Evolutionary conservation across 2,113 vertebrate species (phyloP).

Genomic region (Mohoua ochrocephala): DNA sequence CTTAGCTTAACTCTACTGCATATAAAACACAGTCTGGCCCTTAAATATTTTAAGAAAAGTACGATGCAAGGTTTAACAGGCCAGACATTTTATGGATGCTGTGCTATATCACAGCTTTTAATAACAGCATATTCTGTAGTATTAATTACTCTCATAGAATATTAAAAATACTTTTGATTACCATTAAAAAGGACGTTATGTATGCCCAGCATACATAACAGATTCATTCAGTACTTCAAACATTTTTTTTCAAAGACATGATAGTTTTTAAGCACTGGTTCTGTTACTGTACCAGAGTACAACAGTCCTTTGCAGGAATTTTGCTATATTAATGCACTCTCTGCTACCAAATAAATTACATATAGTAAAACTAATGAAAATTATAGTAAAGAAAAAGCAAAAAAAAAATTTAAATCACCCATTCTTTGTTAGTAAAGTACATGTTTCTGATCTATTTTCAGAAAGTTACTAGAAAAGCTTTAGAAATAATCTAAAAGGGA

Average conservation of each 20-base stretch:
- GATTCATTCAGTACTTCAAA: background rate
- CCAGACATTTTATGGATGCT: background rate
- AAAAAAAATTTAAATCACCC: background rate
- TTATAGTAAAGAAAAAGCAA: background rate
- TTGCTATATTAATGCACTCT: background rate
- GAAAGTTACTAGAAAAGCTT: background rate
- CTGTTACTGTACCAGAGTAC: background rate
- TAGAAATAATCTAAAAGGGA: background rate
- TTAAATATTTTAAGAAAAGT: background rate
- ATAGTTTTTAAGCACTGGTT: background rate
- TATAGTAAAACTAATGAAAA: background rate
- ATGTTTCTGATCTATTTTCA: background rate
- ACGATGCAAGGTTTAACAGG: background rate
- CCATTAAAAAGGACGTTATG: background rate
- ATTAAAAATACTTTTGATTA: background rate
- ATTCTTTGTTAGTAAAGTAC: background rate
- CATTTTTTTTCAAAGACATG: background rate
- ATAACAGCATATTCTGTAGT: background rate
- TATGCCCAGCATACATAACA: background rate
- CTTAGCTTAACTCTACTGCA: slow-evolving; percentile 40
- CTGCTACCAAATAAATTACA: background rate
- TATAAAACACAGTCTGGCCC: background rate
- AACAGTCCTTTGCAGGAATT: background rate
- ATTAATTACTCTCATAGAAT: background rate
- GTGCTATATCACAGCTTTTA: background rate